Conservation (phyloP, 2,888 invertebrate genomes). For the Gymnocheta viridis region DNA sequence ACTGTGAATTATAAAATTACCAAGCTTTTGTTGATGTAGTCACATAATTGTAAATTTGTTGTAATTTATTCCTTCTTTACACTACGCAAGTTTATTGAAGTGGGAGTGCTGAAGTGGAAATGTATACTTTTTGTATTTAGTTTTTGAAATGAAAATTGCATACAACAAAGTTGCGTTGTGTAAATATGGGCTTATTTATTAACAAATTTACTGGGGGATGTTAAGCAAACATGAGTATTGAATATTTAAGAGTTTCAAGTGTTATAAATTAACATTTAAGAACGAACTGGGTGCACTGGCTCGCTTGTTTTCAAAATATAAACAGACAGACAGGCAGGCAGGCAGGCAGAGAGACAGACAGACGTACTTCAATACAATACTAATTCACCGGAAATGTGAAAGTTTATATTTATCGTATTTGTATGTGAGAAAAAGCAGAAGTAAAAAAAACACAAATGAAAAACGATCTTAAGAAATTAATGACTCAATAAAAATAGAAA, state of each 20-base stretch:
- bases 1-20: neutral
- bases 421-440: neutral
- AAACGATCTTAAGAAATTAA: constrained; percentile 4
- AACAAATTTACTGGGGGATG: neutral
- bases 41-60: constrained; percentile 1
- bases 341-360: neutral
- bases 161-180: no score
- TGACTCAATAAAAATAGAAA: neutral
- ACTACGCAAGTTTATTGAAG: no score
- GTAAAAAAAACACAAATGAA: neutral
- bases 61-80: no score
- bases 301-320: neutral
- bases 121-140: no score
- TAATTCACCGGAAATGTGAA: constrained; percentile 49
- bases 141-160: no score
- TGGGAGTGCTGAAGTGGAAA: no score
- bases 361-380: neutral
- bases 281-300: neutral
- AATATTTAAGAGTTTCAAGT: constrained; percentile 33
- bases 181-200: no score
- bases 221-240: constrained; percentile 24
- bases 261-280: constrained; percentile 8
- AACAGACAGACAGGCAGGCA: neutral
- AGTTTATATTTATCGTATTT: constrained; percentile 16
- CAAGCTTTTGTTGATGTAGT: neutral